Evolutionary conservation across 1,140 invertebrate species (phyloP).

Genomic region (Thaumatotibia leucotreta): DNA sequence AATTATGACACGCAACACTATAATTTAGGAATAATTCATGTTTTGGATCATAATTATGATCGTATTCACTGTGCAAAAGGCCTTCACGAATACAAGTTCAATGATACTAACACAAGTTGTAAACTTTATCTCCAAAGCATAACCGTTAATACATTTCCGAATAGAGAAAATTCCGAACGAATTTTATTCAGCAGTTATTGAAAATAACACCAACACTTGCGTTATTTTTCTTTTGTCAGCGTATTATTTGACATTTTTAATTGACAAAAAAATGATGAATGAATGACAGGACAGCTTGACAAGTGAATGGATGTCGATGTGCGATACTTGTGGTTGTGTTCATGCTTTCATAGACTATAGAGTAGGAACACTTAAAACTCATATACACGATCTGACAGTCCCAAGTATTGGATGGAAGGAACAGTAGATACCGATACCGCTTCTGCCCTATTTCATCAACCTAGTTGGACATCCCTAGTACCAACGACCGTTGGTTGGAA

Average conservation of each 20-base stretch:
- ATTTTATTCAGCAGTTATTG: slow-evolving; percentile 4
- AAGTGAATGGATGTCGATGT: background rate
- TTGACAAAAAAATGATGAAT: slow-evolving; percentile 24
- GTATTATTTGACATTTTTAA: slow-evolving; percentile 6
- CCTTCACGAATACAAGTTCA: background rate
- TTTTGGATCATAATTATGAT: background rate
- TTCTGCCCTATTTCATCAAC: background rate
- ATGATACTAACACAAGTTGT: background rate
- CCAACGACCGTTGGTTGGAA: slow-evolving; percentile 12
- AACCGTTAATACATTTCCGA: background rate
- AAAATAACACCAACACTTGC: background rate
- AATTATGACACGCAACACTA: background rate
- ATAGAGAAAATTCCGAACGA: background rate
- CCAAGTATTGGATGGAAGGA: too few relatives aligned
- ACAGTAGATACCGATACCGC: background rate
- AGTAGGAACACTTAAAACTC: background rate
- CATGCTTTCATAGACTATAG: background rate
- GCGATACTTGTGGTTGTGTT: too few relatives aligned
- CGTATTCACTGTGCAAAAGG: background rate
- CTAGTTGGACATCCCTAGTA: background rate
- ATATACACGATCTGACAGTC: background rate
- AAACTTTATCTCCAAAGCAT: background rate
- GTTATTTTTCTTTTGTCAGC: slow-evolving; percentile 8
- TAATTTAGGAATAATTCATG: background rate
- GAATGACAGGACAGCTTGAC: slow-evolving; percentile 24